These are phyloP conservation scores for Argyra leucocephala DNA, from an alignment of 2,888 invertebrate genomes.

Conservation along the genomic window DNA sequence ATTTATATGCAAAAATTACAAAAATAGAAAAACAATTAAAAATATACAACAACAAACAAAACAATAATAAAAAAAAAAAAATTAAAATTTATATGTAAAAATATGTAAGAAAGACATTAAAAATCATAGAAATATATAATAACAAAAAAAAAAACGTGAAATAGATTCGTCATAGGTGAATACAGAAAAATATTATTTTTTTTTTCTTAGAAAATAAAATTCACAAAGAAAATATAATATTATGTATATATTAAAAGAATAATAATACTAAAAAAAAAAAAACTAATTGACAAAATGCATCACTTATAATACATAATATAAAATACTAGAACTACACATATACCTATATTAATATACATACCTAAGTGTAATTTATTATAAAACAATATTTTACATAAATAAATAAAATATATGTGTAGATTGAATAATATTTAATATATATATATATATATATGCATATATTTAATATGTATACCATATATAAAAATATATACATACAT, in stretches of 20 bases:
- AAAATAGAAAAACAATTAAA: conserved; percentile 6
- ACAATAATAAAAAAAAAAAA: too few species aligned
- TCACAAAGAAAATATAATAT: background rate
- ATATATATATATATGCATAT: too few species aligned
- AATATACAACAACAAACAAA: too few species aligned
- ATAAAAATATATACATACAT: too few species aligned
- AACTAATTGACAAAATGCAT: background rate
- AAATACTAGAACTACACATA: too few species aligned
- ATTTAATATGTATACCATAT: too few species aligned
- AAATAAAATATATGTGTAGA: background rate
- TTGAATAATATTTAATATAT: background rate
- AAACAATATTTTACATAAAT: background rate
- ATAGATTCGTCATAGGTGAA: background rate
- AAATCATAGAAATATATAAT: background rate
- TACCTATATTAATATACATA: background rate
- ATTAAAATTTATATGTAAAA: background rate
- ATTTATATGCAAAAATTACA: background rate
- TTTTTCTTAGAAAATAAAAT: background rate
- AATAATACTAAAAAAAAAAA: background rate
- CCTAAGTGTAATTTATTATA: background rate
- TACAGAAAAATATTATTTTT: background rate
- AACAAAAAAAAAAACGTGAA: background rate
- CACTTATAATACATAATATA: background rate
- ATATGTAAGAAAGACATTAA: background rate
- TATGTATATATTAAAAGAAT: background rate